Base-by-base conservation (phyloP, 1,140 invertebrate genomes). In the Nilaparvata lugens region DNA sequence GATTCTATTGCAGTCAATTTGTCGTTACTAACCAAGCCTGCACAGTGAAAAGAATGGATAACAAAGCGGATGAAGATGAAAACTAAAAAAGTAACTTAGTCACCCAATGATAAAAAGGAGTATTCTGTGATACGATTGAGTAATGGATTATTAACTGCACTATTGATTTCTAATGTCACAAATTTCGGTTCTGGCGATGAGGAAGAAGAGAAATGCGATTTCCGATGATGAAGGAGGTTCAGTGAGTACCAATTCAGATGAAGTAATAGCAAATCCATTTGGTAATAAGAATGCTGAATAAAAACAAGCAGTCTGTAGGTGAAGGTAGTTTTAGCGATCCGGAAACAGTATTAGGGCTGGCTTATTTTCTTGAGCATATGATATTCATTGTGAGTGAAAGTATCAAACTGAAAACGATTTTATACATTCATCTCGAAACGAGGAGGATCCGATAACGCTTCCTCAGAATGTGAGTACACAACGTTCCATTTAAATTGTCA, bases 301-400 rank as follows among this genome's bases (percentile, higher is more conserved):
- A 56, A 64, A 64, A 23, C 65, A 86, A 78, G 86, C 87, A 38
- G 87, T 79, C 79, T 58, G 80, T 90, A 13, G 80, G 83, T 40
- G 86, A 87, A 28, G 71, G 72, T 14, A 71, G 70, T 62, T 73
- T 73, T 56, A 67, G 66, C 57, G 82, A 85, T 69, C 91, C 91
- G 0, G 67, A 73, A 43, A 78, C 88, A 42, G 82, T 95, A 53
- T 91, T 86, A 62, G 95, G 95, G 1, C 70, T 97, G 66, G 92
- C 94, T 1, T 94, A 97, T 75, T 95, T 97, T 74, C 81, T 95
- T 52, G 94, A 97, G 72, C 94, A 97, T 71, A 95, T 97, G 92
- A 84, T 97, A 5, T 97, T 95, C 18, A 76, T 84, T 66, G 82
- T 83, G 11, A 81, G 77, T 60, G 71, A 78, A 80, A 79, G 64